These are phyloP conservation scores for Chaetops frenatus DNA, from an alignment of 2,113 vertebrate genomes.

Conservation along the genomic window DNA sequence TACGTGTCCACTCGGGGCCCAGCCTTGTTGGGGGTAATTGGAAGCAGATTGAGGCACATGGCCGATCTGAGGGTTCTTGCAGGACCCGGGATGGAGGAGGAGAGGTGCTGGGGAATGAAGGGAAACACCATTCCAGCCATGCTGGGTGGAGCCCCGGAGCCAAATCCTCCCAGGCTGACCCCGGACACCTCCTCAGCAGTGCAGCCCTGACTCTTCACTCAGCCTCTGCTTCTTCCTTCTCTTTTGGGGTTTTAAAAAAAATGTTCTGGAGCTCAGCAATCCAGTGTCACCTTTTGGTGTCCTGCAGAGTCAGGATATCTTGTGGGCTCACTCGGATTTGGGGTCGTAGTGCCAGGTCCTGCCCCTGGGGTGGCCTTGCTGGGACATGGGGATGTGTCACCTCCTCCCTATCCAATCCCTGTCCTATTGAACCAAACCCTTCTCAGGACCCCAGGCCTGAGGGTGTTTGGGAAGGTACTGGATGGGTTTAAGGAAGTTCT, in stretches of 20 bases:
- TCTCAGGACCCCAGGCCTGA: background rate
- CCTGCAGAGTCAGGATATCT: background rate
- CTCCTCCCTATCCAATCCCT: background rate
- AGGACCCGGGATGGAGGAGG: background rate
- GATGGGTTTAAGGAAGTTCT: background rate
- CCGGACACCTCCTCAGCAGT: background rate
- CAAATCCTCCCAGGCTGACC: background rate
- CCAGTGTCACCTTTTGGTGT: background rate
- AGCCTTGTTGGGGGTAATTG: constrained; percentile 10
- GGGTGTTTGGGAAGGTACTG: background rate
- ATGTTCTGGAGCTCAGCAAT: background rate
- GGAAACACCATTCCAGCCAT: background rate
- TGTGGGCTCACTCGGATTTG: background rate
- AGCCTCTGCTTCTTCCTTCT: background rate
- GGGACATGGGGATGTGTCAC: background rate
- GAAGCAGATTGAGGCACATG: constrained; percentile 29
- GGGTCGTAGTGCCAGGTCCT: background rate
- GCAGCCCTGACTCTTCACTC: background rate
- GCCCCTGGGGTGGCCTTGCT: background rate
- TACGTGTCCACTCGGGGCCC: background rate
- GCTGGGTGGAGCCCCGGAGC: accelerated
- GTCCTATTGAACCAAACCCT: background rate
- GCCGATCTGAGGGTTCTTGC: background rate
- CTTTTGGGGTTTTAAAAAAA: background rate
- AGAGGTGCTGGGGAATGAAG: background rate